Evolutionary conservation across 2,113 vertebrate species (phyloP).

Genomic region (Anthoscopus minutus): DNA sequence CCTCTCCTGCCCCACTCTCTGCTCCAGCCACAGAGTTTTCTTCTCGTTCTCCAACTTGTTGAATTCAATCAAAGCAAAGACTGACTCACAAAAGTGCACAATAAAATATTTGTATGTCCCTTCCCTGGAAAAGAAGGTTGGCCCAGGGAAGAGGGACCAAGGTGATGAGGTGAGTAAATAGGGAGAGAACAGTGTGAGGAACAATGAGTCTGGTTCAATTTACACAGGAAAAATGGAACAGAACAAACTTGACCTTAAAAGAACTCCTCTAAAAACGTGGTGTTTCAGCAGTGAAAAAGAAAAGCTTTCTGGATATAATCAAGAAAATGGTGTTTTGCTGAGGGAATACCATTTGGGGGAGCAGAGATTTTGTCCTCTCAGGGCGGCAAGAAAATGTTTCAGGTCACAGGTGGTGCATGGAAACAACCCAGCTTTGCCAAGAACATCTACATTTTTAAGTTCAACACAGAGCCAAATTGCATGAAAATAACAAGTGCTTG

Average conservation of each 20-base stretch:
- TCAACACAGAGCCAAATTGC: neutral
- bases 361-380: neutral
- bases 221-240: neutral
- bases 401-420: neutral
- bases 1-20: accelerated
- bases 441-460: neutral
- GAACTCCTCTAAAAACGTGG: neutral
- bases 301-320: neutral
- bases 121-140: neutral
- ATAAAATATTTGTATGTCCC: neutral
- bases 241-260: neutral
- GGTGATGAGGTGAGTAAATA: neutral
- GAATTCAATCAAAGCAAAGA: neutral
- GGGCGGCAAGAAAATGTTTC: neutral
- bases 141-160: neutral
- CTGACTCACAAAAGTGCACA: neutral
- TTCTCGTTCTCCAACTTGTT: neutral
- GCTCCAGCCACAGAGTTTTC: neutral
- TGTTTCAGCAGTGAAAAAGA: neutral
- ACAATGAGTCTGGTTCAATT: neutral
- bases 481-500: neutral
- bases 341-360: neutral
- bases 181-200: neutral
- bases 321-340: neutral
- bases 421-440: neutral